phyloP scores from a whole-genome alignment of 2,113 vertebrate species.

The Cyanistes caeruleus region DNA sequence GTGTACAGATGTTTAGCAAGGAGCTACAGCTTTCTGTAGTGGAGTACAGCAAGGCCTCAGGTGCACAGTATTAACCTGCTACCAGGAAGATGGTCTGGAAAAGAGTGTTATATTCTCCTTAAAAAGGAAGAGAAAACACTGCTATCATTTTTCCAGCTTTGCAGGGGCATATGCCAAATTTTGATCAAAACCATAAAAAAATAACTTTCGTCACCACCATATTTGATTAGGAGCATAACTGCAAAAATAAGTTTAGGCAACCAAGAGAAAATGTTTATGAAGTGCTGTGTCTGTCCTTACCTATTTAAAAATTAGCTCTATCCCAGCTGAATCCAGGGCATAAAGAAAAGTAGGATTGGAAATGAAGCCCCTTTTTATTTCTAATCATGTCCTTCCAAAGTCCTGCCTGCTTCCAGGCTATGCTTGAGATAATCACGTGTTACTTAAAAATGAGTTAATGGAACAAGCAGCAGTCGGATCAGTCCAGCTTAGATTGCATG shows the following conservation, averaged over 20 bases:
- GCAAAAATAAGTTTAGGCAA: background rate
- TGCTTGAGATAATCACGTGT: background rate
- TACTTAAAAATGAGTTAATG: background rate
- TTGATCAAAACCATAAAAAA: background rate
- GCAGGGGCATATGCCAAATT: background rate
- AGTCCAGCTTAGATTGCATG: background rate
- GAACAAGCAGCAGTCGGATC: background rate
- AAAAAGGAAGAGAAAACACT: background rate
- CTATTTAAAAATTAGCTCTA: background rate
- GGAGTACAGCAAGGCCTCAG: background rate
- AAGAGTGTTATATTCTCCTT: background rate
- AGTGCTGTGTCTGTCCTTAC: background rate
- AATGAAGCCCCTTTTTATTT: background rate
- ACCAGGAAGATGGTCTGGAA: background rate
- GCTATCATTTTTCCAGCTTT: background rate
- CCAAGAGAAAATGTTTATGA: background rate
- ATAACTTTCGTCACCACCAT: accelerated
- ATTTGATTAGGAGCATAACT: background rate
- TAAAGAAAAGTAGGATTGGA: background rate
- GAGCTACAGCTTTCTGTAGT: background rate
- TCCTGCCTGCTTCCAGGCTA: background rate
- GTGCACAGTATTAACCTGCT: background rate
- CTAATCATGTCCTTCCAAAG: background rate
- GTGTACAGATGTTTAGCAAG: background rate
- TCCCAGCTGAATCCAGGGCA: accelerated